phyloP scores from a whole-genome alignment of 2,113 vertebrate genomes.

The Myotis brandtii region DNA sequence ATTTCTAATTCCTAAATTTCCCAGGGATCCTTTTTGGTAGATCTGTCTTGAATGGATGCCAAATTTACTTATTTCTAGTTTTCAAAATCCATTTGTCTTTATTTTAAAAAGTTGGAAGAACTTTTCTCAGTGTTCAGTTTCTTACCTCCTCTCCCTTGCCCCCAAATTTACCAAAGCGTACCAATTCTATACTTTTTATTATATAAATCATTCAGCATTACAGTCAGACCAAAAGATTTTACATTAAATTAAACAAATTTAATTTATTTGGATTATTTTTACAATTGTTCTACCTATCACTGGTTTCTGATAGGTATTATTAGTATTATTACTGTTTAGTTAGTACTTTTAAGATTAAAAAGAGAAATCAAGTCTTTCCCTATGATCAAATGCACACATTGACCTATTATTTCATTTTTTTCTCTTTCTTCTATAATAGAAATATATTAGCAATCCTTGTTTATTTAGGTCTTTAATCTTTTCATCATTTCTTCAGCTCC shows the following conservation, averaged over 20 bases:
- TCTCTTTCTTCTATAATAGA: neutral
- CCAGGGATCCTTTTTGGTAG: neutral
- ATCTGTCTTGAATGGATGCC: neutral
- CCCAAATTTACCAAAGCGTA: neutral
- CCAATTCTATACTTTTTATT: neutral
- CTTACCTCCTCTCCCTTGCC: neutral
- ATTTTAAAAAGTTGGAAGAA: neutral
- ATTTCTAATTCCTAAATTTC: neutral
- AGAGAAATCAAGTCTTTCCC: neutral
- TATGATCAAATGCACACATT: neutral
- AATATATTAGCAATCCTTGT: neutral
- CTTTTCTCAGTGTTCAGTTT: neutral
- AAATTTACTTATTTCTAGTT: neutral
- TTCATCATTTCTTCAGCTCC: neutral
- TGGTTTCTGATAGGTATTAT: neutral
- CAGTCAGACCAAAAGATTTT: neutral
- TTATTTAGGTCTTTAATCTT: neutral
- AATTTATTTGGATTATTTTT: neutral
- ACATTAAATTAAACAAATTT: neutral
- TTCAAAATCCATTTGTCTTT: neutral
- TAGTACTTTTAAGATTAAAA: neutral
- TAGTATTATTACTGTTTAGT: neutral
- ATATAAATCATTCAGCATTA: neutral
- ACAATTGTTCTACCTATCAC: neutral
- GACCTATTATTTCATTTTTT: neutral